Base-by-base conservation (phyloP, 1,140 invertebrate genomes). In the Drosophila ohnishii region DNA sequence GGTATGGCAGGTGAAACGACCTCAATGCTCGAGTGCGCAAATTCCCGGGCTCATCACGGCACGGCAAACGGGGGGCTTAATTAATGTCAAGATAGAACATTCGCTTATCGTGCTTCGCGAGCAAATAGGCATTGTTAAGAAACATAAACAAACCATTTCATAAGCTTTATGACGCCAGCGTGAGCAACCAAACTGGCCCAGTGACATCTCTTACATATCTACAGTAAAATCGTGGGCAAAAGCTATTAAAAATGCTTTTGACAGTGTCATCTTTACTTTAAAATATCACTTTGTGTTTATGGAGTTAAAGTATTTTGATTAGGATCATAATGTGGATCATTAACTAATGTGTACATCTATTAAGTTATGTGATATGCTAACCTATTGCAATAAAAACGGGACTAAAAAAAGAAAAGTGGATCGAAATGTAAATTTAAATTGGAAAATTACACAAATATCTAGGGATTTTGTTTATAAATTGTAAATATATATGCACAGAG, bases 121-220 rank as follows among this genome's bases (percentile, higher is more conserved):
- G 45, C 64, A 85, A 84, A 81, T 77, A 85, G 50, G 73, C 61
- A 64, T 78, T 70, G 80, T 82, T 78, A 79, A 76, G 64, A 81
- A 78, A 85, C 58, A 85, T 86, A 85, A 81, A 86, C 74, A 86
- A 78, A 65, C 25, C 48, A 62, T 66, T 70, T 78, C 71, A 66
- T 56, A 59, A 77, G 60, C 81, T 71, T 83, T 71, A 75, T 73
- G 60, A 75, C 47, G 57, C 44, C 30, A 48, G 37, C 58, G 40
- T 44, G 48, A 34, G 59, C 42, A 40, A 65, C 58, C 42, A 28
- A 37, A 40, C 44, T 50, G 60, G 45, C 65, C 53, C 13, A 30
- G 16, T 47, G 30, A 35, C 37, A 37, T 71, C 7, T 22, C 48
- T 39, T 25, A 55, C 35, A 37, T 62, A 50, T 37, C 11, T 11